Base-by-base conservation (phyloP, 2,797 vertebrate species). In the Trachops cirrhosus region DNA sequence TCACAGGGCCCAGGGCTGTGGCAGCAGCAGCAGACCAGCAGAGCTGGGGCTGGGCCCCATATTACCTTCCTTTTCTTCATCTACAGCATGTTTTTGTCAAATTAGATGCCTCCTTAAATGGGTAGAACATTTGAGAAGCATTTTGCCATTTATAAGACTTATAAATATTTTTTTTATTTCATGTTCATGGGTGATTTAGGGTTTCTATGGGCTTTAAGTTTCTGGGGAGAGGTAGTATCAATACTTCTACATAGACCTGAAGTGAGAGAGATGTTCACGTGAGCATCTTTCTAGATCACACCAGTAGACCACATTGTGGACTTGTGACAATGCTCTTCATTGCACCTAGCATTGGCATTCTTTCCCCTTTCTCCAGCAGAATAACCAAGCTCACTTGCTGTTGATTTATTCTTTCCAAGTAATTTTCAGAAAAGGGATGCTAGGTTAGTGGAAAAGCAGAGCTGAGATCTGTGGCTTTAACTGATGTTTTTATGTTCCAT, bases 401-500 rank as follows among this genome's bases (percentile, higher is more conserved):
- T 44, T 92, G 92, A 70, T 52, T 96, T 86, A 79, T 88, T 92
- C 73, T 95, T 97, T 86, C 68, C 78, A 90, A 83, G 41, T 91
- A 39, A 24, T 92, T 82, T 88, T 52, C 79, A 93, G 7, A 57
- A 75, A 74, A 59, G 46, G 46, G n/a, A 57, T 90, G 59, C 46
- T 93, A 90, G 88, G 22, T 70, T 64, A 52, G 39, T 39, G 64
- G 93, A 71, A 75, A 94, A 74, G 84, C 68, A 90, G 59, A 88
- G 71, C 78, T 44, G 46, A 93, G 68, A 71, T 82, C 91, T 80
- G 74, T 93, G 94, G 79, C 86, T 96, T 95, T 96, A 32, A 59
- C 21, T 93, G 77, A 44, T 32, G 44, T 94, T 94, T 96, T 86
- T 67, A 50, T 67, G 68, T 85, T 93, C 46, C 67, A 12, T 68